Conservation (phyloP, 2,113 vertebrate genomes). For the Dicerorhinus sumatrensis region DNA sequence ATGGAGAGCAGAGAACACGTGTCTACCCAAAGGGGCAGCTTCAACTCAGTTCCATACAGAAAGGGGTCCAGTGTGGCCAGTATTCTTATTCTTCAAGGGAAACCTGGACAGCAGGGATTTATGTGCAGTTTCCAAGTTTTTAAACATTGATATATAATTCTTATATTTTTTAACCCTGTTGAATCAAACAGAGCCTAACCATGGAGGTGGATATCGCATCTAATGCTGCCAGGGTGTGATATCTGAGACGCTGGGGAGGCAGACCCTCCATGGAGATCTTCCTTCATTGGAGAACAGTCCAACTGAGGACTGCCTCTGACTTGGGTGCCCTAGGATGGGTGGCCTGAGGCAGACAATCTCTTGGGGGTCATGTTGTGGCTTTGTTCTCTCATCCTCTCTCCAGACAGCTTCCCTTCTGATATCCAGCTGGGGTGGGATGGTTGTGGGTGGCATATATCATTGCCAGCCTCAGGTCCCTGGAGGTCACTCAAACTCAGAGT, state of each 20-base stretch:
- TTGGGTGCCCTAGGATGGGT: too few species aligned
- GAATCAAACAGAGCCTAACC: not conserved
- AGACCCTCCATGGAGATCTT: fast-evolving
- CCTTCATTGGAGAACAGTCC: not conserved
- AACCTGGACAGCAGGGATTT: not conserved
- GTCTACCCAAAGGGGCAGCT: fast-evolving
- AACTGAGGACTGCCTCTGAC: not conserved
- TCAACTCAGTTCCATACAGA: not conserved
- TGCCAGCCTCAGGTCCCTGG: not conserved
- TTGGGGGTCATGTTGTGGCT: not conserved
- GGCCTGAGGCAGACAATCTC: not conserved
- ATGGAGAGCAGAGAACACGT: fast-evolving
- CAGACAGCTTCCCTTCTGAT: not conserved
- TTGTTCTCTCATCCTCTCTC: not conserved
- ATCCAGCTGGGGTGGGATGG: not conserved
- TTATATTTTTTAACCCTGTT: not conserved
- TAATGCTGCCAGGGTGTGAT: not conserved
- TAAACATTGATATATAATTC: not conserved
- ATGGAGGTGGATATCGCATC: fast-evolving
- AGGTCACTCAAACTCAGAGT: not conserved
- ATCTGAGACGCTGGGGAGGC: not conserved
- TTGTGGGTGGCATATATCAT: not conserved
- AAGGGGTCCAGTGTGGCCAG: not conserved
- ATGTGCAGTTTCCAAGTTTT: not conserved
- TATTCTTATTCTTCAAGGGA: not conserved